These are phyloP conservation scores for Rhinoraja longicauda DNA, from an alignment of 2,797 vertebrate species.

Conservation along the genomic window DNA sequence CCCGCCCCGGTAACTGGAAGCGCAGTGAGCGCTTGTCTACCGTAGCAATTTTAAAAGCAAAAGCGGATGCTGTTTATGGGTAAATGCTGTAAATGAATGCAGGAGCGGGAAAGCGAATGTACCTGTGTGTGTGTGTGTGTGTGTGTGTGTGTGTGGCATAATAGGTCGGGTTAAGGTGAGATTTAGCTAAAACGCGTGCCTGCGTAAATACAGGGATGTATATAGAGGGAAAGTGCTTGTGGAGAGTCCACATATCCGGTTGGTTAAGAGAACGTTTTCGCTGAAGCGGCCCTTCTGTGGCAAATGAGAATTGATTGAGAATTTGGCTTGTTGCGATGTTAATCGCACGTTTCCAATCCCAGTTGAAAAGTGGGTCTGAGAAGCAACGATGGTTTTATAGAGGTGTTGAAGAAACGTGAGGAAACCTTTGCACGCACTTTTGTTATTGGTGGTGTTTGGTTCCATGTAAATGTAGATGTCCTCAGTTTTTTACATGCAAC, in stretches of 20 bases:
- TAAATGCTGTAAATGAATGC: background rate
- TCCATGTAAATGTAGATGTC: background rate
- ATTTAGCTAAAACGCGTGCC: background rate
- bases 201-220: no score
- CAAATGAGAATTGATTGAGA: background rate
- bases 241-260: background rate
- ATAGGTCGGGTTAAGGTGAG: background rate
- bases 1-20: background rate
- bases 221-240: background rate
- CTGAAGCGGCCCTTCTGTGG: no score
- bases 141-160: background rate
- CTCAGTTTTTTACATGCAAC: background rate
- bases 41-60: background rate
- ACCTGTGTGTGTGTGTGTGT: background rate
- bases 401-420: background rate
- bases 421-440: no score
- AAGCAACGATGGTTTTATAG: background rate
- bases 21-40: background rate
- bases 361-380: background rate
- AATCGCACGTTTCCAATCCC: background rate
- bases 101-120: background rate
- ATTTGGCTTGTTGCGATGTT: background rate
- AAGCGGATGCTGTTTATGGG: background rate
- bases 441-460: background rate
- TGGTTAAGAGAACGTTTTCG: background rate